Conservation (phyloP, 2,113 vertebrate genomes). For the Acrocephalus kingi region DNA sequence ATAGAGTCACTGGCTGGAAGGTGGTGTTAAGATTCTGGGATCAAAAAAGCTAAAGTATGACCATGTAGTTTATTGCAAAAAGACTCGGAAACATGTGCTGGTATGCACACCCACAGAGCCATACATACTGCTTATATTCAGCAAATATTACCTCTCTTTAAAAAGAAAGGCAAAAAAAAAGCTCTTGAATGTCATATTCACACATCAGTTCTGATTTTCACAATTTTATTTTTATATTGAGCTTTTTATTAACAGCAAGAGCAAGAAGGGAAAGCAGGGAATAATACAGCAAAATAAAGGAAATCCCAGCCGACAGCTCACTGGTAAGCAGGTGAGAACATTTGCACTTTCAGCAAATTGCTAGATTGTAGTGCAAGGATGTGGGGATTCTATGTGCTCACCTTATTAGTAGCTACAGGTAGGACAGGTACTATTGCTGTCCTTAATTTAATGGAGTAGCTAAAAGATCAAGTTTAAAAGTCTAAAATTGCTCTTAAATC, state of each 20-base stretch:
- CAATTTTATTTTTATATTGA: not conserved
- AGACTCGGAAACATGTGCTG: not conserved
- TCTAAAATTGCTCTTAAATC: not conserved
- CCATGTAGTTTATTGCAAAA: not conserved
- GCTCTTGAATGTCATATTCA: not conserved
- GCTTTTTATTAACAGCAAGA: not conserved
- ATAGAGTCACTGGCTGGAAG: not conserved
- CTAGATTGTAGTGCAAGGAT: not conserved
- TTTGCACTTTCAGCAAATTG: not conserved
- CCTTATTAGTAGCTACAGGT: not conserved
- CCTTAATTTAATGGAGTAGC: not conserved
- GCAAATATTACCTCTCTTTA: not conserved
- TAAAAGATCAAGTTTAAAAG: not conserved
- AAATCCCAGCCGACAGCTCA: not conserved
- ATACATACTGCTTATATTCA: not conserved
- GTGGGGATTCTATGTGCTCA: not conserved
- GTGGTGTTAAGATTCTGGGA: conserved; percentile 12
- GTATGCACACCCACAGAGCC: not conserved
- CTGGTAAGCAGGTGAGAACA: not conserved
- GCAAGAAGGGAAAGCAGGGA: not conserved
- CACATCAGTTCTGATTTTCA: not conserved
- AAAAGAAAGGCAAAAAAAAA: not conserved
- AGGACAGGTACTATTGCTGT: not conserved
- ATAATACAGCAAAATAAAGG: not conserved
- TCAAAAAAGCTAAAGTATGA: not conserved